Conservation (phyloP, 2,113 vertebrate genomes). For the Cebidichthys violaceus region DNA sequence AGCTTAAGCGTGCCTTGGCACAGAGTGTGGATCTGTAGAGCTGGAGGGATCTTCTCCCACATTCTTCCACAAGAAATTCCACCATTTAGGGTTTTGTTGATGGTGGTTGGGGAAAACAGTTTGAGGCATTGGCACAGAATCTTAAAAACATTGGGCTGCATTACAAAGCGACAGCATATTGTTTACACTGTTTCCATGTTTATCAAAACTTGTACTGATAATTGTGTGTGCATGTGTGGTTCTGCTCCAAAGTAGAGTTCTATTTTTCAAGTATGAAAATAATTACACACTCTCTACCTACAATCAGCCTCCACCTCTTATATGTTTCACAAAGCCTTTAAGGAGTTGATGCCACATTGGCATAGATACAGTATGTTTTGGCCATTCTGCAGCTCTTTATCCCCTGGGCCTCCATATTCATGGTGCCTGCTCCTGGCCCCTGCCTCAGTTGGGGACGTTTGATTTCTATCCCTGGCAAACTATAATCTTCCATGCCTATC, state of each 20-base stretch:
- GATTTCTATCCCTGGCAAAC: constrained; percentile 52
- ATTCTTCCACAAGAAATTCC: constrained; percentile 53
- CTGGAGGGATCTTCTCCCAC: constrained; percentile 45
- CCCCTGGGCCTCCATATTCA: constrained; percentile 9
- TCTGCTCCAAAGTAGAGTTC: constrained; percentile 14
- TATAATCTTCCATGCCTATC: constrained; percentile 64
- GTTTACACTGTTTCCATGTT: constrained; percentile 15
- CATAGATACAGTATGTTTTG: constrained; percentile 2
- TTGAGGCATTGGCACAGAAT: constrained; percentile 31
- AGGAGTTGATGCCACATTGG: constrained; percentile 19
- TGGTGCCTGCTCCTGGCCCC: constrained; percentile 11
- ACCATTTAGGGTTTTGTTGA: constrained; percentile 34
- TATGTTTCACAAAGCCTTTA: constrained; percentile 23
- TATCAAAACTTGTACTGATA: constrained; percentile 21
- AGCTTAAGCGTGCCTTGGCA: constrained; percentile 66
- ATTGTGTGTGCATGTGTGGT: not conserved
- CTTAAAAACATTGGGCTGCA: constrained; percentile 24
- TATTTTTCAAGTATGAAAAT: constrained; percentile 30
- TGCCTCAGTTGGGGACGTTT: constrained; percentile 39
- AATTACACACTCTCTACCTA: constrained; percentile 20
- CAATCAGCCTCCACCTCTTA: not conserved
- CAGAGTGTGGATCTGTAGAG: constrained; percentile 44
- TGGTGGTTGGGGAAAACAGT: constrained; percentile 22
- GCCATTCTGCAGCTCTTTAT: not conserved
- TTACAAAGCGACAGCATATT: not conserved